These are phyloP conservation scores for Cerastis leucographa DNA, from an alignment of 2,888 invertebrate genomes.

Conservation along the genomic window DNA sequence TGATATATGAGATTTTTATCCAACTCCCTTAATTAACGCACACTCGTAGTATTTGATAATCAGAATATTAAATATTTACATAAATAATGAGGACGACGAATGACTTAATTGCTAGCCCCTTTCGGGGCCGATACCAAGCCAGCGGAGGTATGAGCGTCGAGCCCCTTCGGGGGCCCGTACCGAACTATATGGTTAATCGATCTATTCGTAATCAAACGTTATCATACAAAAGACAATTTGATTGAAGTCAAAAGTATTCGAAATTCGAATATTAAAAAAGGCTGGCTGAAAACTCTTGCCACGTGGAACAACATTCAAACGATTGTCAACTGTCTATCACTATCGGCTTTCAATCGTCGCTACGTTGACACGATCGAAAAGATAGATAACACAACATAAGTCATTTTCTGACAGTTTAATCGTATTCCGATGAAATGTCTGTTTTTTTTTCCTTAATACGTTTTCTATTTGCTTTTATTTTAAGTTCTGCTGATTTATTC, in stretches of 20 bases:
- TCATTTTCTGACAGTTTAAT: conserved; percentile 46
- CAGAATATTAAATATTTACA: too few relatives aligned
- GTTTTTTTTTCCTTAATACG: conserved; percentile 25
- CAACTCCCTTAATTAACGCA: too few relatives aligned
- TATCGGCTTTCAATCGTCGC: conserved; percentile 40
- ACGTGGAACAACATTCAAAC: conserved; percentile 28
- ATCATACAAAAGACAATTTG: conserved; percentile 4
- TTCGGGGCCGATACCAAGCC: too few relatives aligned
- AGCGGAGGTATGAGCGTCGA: too few relatives aligned
- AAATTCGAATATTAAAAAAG: conserved; percentile 17
- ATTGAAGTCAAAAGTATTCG: conserved; percentile 30
- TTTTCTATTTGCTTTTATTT: conserved; percentile 27
- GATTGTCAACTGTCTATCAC: conserved; percentile 28
- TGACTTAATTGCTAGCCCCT: too few relatives aligned
- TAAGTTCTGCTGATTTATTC: neutral
- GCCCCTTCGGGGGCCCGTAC: too few relatives aligned
- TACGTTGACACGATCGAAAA: conserved; percentile 31
- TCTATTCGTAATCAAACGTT: neutral
- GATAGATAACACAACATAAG: conserved; percentile 28
- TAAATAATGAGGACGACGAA: too few relatives aligned
- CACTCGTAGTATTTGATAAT: too few relatives aligned
- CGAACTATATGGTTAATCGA: too few relatives aligned
- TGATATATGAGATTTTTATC: too few relatives aligned
- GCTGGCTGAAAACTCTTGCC: conserved; percentile 11
- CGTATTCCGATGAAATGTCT: conserved; percentile 31